phyloP scores from a whole-genome alignment of 1,140 invertebrate genomes.

The Papilio dardanus region DNA sequence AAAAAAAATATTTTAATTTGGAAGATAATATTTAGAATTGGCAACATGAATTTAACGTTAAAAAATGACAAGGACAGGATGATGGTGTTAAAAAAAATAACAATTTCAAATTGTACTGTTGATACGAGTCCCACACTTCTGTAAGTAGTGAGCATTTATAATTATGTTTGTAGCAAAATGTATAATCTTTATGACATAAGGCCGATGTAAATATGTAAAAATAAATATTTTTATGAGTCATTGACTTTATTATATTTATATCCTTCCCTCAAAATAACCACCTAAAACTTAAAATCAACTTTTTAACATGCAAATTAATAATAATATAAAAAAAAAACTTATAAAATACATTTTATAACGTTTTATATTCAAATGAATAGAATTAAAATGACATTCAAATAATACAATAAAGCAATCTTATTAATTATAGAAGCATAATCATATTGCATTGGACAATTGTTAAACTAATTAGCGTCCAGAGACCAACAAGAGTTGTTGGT shows the following conservation, averaged over 20 bases:
- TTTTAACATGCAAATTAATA: not conserved
- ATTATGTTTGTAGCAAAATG: slow-evolving; percentile 3
- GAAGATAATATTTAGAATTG: not conserved
- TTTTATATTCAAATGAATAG: no score
- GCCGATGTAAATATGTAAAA: slow-evolving; percentile 32
- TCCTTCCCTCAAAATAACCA: not conserved
- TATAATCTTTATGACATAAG: slow-evolving; percentile 16
- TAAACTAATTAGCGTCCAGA: slow-evolving; percentile 46
- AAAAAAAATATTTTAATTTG: not conserved
- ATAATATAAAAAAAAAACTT: not conserved
- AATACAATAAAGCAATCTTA: no score
- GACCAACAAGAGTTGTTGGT: slow-evolving; percentile 46
- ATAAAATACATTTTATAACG: no score
- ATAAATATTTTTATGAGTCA: slow-evolving; percentile 34
- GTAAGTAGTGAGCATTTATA: slow-evolving; percentile 21
- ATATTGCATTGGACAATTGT: not conserved
- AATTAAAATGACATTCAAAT: no score
- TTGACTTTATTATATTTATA: not conserved
- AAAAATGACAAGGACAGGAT: no score
- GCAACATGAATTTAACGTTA: no score
- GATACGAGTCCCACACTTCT: slow-evolving; percentile 33
- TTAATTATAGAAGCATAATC: not conserved
- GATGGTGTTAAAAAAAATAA: not conserved
- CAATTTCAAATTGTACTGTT: slow-evolving; percentile 37
- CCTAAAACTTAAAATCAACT: not conserved